phyloP scores from a whole-genome alignment of 1,140 invertebrate species.

The Habropoda laboriosa region DNA sequence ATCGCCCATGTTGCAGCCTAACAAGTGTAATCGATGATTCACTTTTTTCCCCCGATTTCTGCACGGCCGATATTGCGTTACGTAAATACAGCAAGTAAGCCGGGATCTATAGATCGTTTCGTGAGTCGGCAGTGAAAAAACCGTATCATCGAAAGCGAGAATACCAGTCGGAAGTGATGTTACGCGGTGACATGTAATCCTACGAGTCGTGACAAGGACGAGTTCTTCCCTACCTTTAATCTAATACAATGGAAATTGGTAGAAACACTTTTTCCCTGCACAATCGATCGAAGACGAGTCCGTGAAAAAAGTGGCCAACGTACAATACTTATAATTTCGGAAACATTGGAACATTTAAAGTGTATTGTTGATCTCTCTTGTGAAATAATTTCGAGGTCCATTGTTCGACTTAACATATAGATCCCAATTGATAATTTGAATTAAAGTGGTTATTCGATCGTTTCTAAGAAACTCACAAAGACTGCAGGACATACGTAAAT shows the following conservation, averaged over 20 bases:
- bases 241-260: neutral
- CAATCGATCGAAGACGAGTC: no score
- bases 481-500: no score
- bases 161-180: constrained; percentile 3
- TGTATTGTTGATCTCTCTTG: no score
- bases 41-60: constrained; percentile 43
- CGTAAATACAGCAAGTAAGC: constrained; percentile 39
- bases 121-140: constrained; percentile 36
- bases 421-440: neutral
- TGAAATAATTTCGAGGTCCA: no score
- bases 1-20: constrained; percentile 57
- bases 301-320: no score
- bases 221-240: neutral
- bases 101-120: constrained; percentile 35
- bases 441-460: neutral
- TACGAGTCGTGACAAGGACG: neutral
- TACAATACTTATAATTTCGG: no score
- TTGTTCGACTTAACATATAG: no score
- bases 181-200: neutral
- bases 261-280: no score
- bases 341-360: no score
- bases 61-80: constrained; percentile 34
- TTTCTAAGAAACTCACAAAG: no score
- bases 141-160: constrained; percentile 31
- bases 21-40: constrained; percentile 70